Evolutionary conservation across 2,113 vertebrate species (phyloP), one percentile per base, ranked within the genome.

Genomic region (Panthera tigris): DNA sequence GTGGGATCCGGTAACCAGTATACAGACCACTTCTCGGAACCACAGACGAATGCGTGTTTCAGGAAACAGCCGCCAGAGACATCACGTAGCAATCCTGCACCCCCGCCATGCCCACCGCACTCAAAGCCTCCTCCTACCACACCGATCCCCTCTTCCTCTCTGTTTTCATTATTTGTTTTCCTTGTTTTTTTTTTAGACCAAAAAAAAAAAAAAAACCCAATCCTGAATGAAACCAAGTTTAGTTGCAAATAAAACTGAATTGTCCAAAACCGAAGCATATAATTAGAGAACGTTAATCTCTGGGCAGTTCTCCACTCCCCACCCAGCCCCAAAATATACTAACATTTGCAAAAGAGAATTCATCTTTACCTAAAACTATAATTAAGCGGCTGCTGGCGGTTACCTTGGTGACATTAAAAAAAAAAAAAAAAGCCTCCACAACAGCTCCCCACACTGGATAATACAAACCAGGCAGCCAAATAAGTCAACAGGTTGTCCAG

Each of bases 351-450:
- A 96, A 94, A 90, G 94, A 98, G 94, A 97, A 98, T 98, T 98
- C 87, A 89, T 97, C 98, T 98, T 97, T 97, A 98, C 98, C 98
- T 98, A 98, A 97, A 98, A 96, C 97, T 96, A 98, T 98, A 98
- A 98, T 97, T 95, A 98, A 97, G 96, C 69, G 98, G 98, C 97
- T 98, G 97, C 96, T 94, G 97, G 90, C 48, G 98, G 98, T 98
- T 99, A 98, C 98, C 98, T 98, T 98, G 98, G 98, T 97, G 98
- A 99, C 98, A 97, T 98, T 97, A 95, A 98, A 98, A 97, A 96
- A 91, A 92, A 98, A 96, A 91, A 92, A 98, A 97, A 93, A 93
- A 96, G 93, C 57, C 89, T 96, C 95, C 95, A 96, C 97, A 97
- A 98, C 93, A 97, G 97, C 97, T 98, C 98, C 98, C 98, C 98